Evolutionary conservation across 2,888 invertebrate genomes (phyloP).

Genomic region (Lasioglossum malachurum): DNA sequence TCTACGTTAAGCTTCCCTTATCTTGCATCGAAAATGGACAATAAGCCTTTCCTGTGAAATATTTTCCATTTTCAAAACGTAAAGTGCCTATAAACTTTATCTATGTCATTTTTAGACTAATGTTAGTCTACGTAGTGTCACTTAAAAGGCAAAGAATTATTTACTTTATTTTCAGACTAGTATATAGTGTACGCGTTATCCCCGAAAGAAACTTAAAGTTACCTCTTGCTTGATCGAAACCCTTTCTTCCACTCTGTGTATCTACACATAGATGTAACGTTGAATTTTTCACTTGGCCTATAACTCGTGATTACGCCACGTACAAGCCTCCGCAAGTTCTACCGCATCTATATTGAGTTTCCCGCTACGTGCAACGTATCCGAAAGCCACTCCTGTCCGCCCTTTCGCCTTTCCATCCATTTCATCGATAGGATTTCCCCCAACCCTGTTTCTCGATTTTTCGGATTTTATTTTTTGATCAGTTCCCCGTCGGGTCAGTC

Average conservation of each 20-base stretch:
- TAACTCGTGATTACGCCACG: slow-evolving; percentile 21
- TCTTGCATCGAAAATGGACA: not conserved
- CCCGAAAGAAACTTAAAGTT: not conserved
- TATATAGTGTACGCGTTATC: too few relatives aligned
- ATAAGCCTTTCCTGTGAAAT: not conserved
- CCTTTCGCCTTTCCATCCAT: not conserved
- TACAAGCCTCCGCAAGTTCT: slow-evolving; percentile 8
- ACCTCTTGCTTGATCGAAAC: not conserved
- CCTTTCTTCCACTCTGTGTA: not conserved
- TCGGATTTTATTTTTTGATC: not conserved
- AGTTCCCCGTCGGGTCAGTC: not conserved
- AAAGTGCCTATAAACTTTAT: not conserved
- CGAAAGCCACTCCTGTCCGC: slow-evolving; percentile 12
- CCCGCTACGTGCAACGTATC: not conserved
- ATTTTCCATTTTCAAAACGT: not conserved
- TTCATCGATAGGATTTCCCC: slow-evolving; percentile 17
- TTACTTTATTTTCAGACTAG: not conserved
- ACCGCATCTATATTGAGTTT: slow-evolving; percentile 13
- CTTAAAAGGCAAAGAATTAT: not conserved
- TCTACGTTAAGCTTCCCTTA: not conserved
- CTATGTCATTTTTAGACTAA: too few relatives aligned
- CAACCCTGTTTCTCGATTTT: slow-evolving; percentile 28
- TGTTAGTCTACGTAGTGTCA: too few relatives aligned
- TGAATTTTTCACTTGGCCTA: not conserved
- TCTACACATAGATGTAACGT: not conserved